A percentile compares a stretch with the other conserved stretches of the same genome.
Evolutionary conservation across 2,888 invertebrate genomes (phyloP).

Genomic region (Drosophila algonquin): DNA sequence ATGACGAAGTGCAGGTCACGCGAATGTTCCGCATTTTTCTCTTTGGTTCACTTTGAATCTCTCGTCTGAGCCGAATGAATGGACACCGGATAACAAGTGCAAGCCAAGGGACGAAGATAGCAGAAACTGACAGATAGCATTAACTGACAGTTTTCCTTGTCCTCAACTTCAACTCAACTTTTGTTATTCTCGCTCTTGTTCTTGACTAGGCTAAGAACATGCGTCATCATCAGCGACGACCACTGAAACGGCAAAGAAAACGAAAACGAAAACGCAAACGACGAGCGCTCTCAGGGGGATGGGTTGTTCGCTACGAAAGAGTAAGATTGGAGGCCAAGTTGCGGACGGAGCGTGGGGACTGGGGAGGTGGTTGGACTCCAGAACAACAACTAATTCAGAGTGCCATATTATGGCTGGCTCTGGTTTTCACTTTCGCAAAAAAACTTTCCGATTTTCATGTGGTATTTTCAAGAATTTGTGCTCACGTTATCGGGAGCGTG

Average conservation of each 20-base stretch:
- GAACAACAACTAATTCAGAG: conserved; percentile 33
- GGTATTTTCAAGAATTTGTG: too few relatives aligned
- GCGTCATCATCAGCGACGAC: conserved; percentile 23
- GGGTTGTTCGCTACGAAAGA: neutral
- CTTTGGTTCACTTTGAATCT: too few relatives aligned
- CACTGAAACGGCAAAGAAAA: neutral
- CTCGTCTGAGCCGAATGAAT: conserved; percentile 11
- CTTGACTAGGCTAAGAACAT: conserved; percentile 12
- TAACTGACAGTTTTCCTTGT: conserved; percentile 30
- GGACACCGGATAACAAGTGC: neutral
- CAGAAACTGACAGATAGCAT: too few relatives aligned
- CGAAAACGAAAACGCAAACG: neutral
- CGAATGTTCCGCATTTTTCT: conserved; percentile 59
- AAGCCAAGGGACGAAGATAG: neutral
- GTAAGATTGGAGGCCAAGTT: neutral
- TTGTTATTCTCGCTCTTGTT: neutral
- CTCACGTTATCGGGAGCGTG: too few relatives aligned
- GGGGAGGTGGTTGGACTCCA: conserved; percentile 3
- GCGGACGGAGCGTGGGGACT: neutral
- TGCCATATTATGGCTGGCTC: conserved; percentile 39
- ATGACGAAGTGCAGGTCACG: conserved; percentile 74
- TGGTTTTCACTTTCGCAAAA: too few relatives aligned
- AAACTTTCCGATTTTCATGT: too few relatives aligned
- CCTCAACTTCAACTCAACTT: conserved; percentile 15
- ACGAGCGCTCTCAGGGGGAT: conserved; percentile 22